Conservation (phyloP, 2,113 vertebrate genomes). For the Pygoscelis adeliae region DNA sequence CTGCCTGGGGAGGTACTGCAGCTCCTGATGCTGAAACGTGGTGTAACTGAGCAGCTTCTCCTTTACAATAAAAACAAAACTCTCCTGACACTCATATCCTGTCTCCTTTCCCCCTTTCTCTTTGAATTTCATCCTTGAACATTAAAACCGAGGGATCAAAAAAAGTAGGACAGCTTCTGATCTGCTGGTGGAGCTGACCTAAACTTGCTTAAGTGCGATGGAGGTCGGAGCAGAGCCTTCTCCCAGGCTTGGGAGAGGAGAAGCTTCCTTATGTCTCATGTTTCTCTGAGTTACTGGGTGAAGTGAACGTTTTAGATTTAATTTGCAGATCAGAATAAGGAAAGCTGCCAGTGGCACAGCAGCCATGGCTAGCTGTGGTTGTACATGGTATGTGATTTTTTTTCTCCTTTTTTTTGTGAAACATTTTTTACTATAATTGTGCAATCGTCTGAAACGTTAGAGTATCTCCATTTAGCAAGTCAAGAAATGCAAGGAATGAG, state of each 20-base stretch:
- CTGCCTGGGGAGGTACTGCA: background rate
- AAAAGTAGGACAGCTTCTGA: background rate
- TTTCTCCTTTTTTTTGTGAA: background rate
- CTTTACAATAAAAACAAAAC: background rate
- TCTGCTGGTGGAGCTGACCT: background rate
- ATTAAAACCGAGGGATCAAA: background rate
- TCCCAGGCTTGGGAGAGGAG: background rate
- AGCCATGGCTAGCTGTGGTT: background rate
- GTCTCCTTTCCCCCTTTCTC: background rate
- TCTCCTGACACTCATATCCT: background rate
- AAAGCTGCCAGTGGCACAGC: background rate
- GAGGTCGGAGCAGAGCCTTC: background rate
- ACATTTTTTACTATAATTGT: background rate
- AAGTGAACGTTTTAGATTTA: background rate
- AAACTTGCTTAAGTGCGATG: background rate
- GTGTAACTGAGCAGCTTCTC: background rate
- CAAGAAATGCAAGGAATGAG: background rate
- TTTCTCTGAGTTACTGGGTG: background rate
- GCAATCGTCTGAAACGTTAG: fast-evolving
- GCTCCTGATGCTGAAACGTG: background rate
- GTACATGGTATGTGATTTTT: background rate
- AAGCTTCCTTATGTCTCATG: background rate
- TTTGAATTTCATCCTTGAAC: background rate
- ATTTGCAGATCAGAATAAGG: background rate
- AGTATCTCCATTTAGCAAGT: background rate